Evolutionary conservation across 2,888 invertebrate genomes (phyloP).

Genomic region (Syrista parreyssii): DNA sequence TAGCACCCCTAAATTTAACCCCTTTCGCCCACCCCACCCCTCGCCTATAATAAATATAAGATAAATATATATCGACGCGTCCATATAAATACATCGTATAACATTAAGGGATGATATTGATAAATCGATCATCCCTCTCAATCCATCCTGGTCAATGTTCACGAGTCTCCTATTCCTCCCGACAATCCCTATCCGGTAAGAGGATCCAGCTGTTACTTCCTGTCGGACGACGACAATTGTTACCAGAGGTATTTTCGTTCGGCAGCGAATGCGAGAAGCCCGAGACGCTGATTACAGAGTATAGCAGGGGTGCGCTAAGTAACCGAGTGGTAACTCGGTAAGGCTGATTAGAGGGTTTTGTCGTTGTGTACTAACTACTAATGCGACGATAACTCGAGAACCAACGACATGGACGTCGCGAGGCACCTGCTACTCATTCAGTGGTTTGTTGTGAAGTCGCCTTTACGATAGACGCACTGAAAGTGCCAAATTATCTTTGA

Average conservation of each 20-base stretch:
- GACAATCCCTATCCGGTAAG: not conserved
- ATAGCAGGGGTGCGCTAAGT: conserved; percentile 28
- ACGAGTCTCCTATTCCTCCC: not conserved
- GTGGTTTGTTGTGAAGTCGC: not conserved
- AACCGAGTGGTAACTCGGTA: conserved; percentile 38
- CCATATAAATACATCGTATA: no score
- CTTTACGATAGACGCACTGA: not conserved
- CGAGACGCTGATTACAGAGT: conserved; percentile 46
- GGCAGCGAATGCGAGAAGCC: conserved; percentile 4
- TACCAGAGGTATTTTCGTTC: not conserved
- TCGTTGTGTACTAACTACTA: conserved; percentile 15
- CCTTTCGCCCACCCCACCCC: no score
- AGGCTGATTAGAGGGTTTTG: conserved; percentile 41
- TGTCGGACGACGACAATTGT: not conserved
- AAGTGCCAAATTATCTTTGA: not conserved
- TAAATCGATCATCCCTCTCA: not conserved
- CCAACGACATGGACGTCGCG: not conserved
- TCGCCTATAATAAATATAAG: not conserved
- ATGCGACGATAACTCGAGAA: not conserved
- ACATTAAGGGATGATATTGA: not conserved
- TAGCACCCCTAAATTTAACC: not conserved
- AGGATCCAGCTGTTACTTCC: not conserved
- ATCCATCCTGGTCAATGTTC: not conserved
- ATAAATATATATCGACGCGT: not conserved
- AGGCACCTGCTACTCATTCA: not conserved